phyloP scores from a whole-genome alignment of 1,140 invertebrate genomes.

The Conopomorpha cramerella region DNA sequence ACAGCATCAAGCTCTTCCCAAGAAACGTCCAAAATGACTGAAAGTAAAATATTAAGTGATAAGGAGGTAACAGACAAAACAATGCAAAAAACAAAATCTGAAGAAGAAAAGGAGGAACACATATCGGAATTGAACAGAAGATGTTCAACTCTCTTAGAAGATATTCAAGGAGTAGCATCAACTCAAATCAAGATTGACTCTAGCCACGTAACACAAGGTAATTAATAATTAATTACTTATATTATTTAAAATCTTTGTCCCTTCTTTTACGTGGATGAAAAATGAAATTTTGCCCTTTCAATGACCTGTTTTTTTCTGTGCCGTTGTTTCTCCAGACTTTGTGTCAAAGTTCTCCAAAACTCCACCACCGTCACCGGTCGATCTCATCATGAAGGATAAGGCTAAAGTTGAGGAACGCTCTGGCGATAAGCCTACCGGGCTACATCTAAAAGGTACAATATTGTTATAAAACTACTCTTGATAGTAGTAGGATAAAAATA shows the following conservation, averaged over 20 bases:
- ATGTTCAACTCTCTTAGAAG: constrained; percentile 55
- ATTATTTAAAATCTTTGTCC: background rate
- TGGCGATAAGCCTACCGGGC: constrained; percentile 35
- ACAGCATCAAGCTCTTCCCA: constrained; percentile 41
- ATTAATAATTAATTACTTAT: constrained; percentile 6
- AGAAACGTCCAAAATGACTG: constrained; percentile 39
- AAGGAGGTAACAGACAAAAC: constrained; percentile 32
- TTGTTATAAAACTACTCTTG: too few relatives aligned
- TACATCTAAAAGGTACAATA: constrained; percentile 45
- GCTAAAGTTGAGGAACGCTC: constrained; percentile 24
- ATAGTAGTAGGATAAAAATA: too few relatives aligned
- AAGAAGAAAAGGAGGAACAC: constrained; percentile 30
- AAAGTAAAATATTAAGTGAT: constrained; percentile 45
- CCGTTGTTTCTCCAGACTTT: constrained; percentile 29
- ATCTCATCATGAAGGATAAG: constrained; percentile 45
- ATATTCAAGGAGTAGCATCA: constrained; percentile 43
- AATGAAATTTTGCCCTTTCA: background rate
- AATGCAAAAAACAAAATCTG: constrained; percentile 22
- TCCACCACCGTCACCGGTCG: constrained; percentile 54
- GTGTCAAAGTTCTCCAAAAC: constrained; percentile 55
- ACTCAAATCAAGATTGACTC: constrained; percentile 53
- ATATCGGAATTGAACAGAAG: constrained; percentile 54
- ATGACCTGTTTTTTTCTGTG: too few relatives aligned
- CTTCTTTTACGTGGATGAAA: too few relatives aligned
- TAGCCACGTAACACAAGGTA: constrained; percentile 52